Percentiles rank a stretch among this genome's conserved stretches.
These are phyloP conservation scores for Stigmatopora nigra DNA, from an alignment of 2,113 vertebrate species.

Conservation along the genomic window DNA sequence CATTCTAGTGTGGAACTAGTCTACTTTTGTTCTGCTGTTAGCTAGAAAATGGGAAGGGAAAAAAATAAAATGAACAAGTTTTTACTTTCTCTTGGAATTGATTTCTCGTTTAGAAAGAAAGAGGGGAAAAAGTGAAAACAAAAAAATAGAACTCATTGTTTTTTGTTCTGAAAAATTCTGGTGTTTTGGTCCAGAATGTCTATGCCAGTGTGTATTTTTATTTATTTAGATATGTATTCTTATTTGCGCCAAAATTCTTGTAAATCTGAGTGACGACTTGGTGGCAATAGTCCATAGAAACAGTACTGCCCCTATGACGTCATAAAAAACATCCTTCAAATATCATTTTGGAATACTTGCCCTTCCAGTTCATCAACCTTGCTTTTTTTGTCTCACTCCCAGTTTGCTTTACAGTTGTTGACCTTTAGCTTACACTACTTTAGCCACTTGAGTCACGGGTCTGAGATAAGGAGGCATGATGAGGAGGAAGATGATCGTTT, in stretches of 20 bases:
- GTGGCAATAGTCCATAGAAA: constrained; percentile 44
- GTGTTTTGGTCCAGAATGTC: no score
- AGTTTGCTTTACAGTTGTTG: constrained; percentile 53
- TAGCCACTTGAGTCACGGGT: constrained; percentile 26
- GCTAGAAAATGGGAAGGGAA: no score
- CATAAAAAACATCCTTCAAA: constrained; percentile 43
- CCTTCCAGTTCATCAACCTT: constrained; percentile 41
- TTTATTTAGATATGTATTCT: no score
- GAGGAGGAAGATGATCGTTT: constrained; percentile 10
- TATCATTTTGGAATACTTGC: constrained; percentile 42
- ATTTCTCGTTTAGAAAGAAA: no score
- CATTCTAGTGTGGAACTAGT: no score
- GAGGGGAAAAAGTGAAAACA: no score
- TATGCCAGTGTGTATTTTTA: no score
- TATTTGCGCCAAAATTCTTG: constrained; percentile 23
- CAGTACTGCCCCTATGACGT: constrained; percentile 43
- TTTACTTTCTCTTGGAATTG: no score
- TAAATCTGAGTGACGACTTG: constrained; percentile 39
- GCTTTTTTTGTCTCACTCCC: constrained; percentile 24
- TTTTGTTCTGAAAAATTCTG: no score
- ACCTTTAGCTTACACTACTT: constrained; percentile 57
- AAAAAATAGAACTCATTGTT: no score
- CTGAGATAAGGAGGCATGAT: constrained; percentile 13
- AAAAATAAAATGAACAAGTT: no score
- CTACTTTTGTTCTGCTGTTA: no score